phyloP scores from a whole-genome alignment of 2,797 vertebrate genomes.

The Thamnophis elegans region DNA sequence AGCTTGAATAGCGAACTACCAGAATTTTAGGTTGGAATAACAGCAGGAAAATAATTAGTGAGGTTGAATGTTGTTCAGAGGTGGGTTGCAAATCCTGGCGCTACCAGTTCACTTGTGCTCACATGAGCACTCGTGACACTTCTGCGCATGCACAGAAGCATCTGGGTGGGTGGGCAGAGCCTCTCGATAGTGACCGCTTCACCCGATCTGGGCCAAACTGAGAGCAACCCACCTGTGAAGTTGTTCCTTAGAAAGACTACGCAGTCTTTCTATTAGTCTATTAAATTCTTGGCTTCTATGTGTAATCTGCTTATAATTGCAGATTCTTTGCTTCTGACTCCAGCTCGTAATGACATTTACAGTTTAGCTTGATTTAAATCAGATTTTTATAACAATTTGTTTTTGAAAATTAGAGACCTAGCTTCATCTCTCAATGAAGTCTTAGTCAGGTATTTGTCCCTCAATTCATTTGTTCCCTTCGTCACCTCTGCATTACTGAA shows the following conservation, averaged over 20 bases:
- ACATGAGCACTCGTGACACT: no score
- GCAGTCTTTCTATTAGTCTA: not conserved
- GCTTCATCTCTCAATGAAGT: not conserved
- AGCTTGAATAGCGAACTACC: not conserved
- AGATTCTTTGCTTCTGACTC: not conserved
- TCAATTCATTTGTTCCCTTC: not conserved
- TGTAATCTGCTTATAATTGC: not conserved
- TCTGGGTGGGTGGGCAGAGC: no score
- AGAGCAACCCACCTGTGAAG: no score
- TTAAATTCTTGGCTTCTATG: not conserved
- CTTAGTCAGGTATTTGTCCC: not conserved
- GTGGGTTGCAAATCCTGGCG: no score
- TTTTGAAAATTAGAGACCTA: not conserved
- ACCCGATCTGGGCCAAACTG: no score
- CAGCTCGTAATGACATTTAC: not conserved
- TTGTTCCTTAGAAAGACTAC: not conserved
- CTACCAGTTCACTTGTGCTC: no score
- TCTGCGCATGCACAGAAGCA: no score
- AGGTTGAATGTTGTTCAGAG: not conserved
- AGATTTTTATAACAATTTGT: not conserved
- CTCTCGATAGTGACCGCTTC: no score
- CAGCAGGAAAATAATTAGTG: not conserved
- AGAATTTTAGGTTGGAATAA: not conserved
- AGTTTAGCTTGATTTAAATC: not conserved
- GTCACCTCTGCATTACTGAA: not conserved